Conservation (phyloP, 2,797 vertebrate genomes). For the Mormyrus proboscirostris region DNA sequence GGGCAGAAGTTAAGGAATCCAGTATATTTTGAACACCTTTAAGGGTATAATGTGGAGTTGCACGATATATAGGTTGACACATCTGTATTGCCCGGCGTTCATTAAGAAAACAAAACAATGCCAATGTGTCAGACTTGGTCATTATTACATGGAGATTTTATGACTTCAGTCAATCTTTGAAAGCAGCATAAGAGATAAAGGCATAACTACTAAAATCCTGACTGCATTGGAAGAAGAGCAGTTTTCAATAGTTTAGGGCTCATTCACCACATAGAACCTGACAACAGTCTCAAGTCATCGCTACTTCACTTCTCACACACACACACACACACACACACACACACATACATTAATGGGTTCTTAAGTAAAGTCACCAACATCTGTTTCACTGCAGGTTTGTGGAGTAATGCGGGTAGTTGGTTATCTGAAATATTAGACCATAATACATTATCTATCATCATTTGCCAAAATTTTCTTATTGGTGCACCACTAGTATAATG, state of each 20-base stretch:
- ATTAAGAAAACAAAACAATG: not conserved
- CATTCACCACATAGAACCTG: not conserved
- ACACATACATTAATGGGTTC: not conserved
- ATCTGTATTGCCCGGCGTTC: not conserved
- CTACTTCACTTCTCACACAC: not conserved
- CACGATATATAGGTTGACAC: not conserved
- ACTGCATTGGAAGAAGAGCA: not conserved
- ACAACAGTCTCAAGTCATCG: not conserved
- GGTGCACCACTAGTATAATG: not conserved
- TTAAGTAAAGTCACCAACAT: not conserved
- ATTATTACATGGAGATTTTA: not conserved
- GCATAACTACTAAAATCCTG: not conserved
- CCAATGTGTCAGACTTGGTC: not conserved
- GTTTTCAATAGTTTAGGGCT: not conserved
- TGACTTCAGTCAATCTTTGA: not conserved
- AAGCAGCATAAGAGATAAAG: not conserved
- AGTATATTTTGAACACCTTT: not conserved
- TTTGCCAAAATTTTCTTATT: not conserved
- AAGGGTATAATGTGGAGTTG: not conserved
- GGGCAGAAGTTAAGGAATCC: not conserved
- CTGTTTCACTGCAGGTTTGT: not conserved
- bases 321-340: not conserved
- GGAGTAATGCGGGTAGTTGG: not conserved
- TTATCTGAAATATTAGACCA: not conserved
- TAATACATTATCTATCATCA: not conserved